A percentile compares a stretch with the other conserved stretches of the same genome.
These are phyloP conservation scores for Peromyscus nudipes DNA, from an alignment of 2,797 vertebrate genomes.

Conservation along the genomic window DNA sequence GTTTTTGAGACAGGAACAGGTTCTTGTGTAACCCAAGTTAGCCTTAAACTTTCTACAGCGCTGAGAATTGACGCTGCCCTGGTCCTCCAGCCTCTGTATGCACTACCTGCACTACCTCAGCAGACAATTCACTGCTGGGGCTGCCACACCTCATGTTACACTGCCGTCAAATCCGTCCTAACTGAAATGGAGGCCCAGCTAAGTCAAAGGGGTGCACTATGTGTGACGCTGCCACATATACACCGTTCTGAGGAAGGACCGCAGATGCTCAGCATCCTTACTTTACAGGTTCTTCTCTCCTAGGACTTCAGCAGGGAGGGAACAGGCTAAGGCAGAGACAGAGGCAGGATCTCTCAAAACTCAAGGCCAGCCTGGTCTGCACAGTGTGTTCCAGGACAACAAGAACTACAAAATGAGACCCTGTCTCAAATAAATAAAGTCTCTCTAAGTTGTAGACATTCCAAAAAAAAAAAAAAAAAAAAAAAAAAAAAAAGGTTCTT, in stretches of 20 bases:
- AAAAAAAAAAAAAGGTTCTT: no score
- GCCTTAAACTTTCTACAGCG: neutral
- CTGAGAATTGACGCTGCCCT: no score
- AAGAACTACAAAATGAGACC: neutral
- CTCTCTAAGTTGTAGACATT: constrained; percentile 5
- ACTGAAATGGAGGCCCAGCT: neutral
- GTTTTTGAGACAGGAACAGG: neutral
- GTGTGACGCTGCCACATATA: neutral
- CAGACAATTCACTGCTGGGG: neutral
- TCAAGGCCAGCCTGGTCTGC: neutral
- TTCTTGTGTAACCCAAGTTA: neutral
- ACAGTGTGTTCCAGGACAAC: neutral
- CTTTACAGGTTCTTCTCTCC: neutral
- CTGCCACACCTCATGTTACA: neutral
- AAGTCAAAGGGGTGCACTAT: neutral
- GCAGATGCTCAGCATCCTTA: neutral
- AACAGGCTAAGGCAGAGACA: neutral
- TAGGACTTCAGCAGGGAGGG: neutral
- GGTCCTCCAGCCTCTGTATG: neutral
- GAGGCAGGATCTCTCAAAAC: neutral
- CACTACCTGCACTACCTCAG: neutral
- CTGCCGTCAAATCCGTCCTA: neutral
- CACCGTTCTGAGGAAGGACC: neutral
- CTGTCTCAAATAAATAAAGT: neutral
- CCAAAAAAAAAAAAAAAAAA: no score